These are phyloP conservation scores for Hiodon tergisus DNA, from an alignment of 2,113 vertebrate genomes.

Conservation along the genomic window DNA sequence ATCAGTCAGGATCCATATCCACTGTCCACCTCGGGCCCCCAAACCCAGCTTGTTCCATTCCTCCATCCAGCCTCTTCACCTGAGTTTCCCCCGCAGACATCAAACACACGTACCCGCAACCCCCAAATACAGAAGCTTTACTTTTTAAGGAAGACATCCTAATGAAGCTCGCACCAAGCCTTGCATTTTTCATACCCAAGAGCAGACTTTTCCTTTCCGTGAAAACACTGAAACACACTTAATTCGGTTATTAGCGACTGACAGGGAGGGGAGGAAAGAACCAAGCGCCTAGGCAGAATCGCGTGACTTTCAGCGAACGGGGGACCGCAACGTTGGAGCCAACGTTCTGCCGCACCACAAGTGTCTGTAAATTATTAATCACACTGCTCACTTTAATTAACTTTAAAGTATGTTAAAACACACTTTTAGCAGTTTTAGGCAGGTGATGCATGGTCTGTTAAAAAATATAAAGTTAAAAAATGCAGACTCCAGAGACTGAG, in stretches of 20 bases:
- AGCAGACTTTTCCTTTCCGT: slow-evolving; percentile 63
- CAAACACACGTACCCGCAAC: slow-evolving; percentile 62
- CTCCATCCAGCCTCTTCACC: slow-evolving; percentile 35
- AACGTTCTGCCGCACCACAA: slow-evolving; percentile 69
- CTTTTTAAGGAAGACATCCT: slow-evolving; percentile 71
- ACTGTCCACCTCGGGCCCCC: slow-evolving; percentile 33
- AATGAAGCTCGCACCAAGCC: slow-evolving; percentile 70
- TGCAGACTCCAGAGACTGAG: no score
- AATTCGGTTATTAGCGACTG: slow-evolving; percentile 72
- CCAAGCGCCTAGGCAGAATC: slow-evolving; percentile 69
- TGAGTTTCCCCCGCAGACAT: slow-evolving; percentile 56
- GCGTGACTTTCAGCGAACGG: slow-evolving; percentile 65
- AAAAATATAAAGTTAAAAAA: no score
- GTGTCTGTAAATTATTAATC: slow-evolving; percentile 77
- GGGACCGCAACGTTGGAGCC: slow-evolving; percentile 65
- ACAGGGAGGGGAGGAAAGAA: slow-evolving; percentile 64
- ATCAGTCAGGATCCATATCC: slow-evolving; percentile 48
- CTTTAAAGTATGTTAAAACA: slow-evolving; percentile 74
- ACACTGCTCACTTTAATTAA: slow-evolving; percentile 70
- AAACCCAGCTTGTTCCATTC: slow-evolving; percentile 50
- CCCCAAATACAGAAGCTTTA: slow-evolving; percentile 62
- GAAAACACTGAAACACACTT: slow-evolving; percentile 75
- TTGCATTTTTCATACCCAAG: slow-evolving; percentile 72
- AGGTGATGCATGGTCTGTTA: slow-evolving; percentile 47
- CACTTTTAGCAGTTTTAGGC: slow-evolving; percentile 72